phyloP scores from a whole-genome alignment of 2,888 invertebrate genomes.

The Aquatica leii region DNA sequence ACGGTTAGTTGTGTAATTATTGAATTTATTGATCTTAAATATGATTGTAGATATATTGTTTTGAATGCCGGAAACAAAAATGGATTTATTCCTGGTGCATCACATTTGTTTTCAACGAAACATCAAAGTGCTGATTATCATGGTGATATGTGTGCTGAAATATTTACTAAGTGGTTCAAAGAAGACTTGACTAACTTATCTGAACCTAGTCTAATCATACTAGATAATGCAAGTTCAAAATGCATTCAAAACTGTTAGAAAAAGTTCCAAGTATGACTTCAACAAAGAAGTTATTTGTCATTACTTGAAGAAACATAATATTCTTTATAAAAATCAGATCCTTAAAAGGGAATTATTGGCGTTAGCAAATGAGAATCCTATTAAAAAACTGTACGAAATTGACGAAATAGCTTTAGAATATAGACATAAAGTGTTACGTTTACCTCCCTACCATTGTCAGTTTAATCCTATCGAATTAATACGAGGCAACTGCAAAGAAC shows the following conservation, averaged over 20 bases:
- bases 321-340: background rate
- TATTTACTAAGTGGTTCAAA: conserved; percentile 9
- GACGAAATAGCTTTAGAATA: background rate
- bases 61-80: conserved; percentile 7
- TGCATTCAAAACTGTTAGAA: no score
- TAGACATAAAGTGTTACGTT: no score
- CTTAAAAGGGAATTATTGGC: background rate
- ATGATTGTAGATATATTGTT: background rate
- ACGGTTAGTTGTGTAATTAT: background rate
- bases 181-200: background rate
- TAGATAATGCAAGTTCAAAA: background rate
- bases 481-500: background rate
- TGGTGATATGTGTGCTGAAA: conserved; percentile 9
- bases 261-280: no score
- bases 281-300: background rate
- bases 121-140: conserved; percentile 7
- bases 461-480: conserved; percentile 6
- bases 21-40: background rate
- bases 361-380: background rate
- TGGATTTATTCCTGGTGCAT: conserved; percentile 11
- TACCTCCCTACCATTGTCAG: conserved; percentile 6
- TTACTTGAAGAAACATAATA: background rate
- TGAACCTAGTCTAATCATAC: background rate
- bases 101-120: conserved; percentile 10
- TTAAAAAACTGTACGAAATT: background rate